Evolutionary conservation across 2,888 invertebrate species (phyloP).

Genomic region (Amphipoea oculea): DNA sequence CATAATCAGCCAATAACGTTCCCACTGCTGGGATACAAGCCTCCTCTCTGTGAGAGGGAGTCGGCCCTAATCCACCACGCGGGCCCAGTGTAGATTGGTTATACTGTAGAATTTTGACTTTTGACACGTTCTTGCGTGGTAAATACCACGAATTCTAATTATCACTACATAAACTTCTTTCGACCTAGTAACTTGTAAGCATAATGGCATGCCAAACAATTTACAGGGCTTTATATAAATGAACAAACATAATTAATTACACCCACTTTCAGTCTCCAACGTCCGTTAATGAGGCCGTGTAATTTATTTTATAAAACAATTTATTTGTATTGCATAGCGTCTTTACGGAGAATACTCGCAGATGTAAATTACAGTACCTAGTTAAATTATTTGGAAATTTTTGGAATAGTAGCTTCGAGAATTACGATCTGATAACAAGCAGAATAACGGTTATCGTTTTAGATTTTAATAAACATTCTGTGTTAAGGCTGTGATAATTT

Average conservation of each 20-base stretch:
- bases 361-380: constrained; percentile 47
- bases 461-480: constrained; percentile 53
- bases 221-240: constrained; percentile 72
- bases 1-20: no score
- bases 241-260: constrained; percentile 78
- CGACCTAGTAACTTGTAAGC: constrained; percentile 36
- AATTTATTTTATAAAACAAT: constrained; percentile 78
- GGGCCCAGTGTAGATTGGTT: not conserved
- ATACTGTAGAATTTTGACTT: not conserved
- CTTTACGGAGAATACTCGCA: constrained; percentile 32
- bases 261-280: constrained; percentile 68
- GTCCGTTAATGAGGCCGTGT: constrained; percentile 75
- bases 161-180: constrained; percentile 22
- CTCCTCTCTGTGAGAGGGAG: not conserved
- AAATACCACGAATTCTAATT: constrained; percentile 19
- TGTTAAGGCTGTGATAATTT: constrained; percentile 32
- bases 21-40: not conserved
- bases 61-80: not conserved
- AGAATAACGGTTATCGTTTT: constrained; percentile 56
- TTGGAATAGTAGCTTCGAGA: constrained; percentile 53
- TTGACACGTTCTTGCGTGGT: not conserved
- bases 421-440: constrained; percentile 59
- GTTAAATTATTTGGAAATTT: constrained; percentile 61
- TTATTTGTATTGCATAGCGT: constrained; percentile 69
- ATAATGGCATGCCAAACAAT: constrained; percentile 51